phyloP scores from a whole-genome alignment of 2,113 vertebrate genomes.

The Pipra filicauda region DNA sequence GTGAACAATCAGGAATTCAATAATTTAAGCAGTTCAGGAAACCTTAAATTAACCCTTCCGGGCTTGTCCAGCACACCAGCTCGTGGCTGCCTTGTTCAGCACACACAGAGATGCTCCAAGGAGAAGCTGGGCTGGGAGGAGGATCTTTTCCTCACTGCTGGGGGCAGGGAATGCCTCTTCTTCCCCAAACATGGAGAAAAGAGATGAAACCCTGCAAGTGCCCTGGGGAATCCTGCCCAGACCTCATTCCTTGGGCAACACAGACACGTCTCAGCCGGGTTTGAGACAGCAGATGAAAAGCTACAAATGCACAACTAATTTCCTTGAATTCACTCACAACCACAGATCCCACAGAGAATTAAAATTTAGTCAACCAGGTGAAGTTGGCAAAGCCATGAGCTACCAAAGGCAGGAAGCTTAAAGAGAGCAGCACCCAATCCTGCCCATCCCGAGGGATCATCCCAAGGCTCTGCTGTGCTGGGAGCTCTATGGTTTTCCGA shows the following conservation, averaged over 20 bases:
- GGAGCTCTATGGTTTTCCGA: background rate
- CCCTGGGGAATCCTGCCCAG: background rate
- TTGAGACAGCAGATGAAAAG: background rate
- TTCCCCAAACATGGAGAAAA: rapidly evolving
- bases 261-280: rapidly evolving
- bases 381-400: background rate
- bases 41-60: background rate
- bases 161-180: background rate
- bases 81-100: background rate
- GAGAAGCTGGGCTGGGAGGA: background rate
- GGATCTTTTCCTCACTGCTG: no score
- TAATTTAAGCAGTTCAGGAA: background rate
- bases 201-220: background rate
- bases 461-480: background rate
- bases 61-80: background rate
- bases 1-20: background rate
- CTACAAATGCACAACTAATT: background rate
- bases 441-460: background rate
- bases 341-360: background rate
- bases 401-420: background rate
- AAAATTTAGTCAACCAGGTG: background rate
- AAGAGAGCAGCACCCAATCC: background rate
- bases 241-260: rapidly evolving
- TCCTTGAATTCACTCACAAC: background rate
- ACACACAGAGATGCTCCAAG: background rate